Base-by-base conservation (phyloP, 2,888 invertebrate species). In the Frankliniella fusca region DNA sequence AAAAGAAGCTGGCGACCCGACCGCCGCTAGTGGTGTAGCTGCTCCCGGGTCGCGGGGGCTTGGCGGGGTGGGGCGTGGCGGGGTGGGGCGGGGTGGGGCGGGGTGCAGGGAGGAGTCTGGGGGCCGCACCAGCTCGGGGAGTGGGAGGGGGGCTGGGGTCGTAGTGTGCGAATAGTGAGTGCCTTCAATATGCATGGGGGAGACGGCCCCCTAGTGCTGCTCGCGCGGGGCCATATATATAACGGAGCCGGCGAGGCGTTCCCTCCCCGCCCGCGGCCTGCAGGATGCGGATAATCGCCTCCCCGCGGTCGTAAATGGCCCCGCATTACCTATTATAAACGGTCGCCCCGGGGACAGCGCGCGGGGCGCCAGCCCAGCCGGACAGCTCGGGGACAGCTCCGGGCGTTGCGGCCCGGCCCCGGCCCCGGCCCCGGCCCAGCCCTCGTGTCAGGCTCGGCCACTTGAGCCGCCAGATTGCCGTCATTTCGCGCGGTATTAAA, bases 281-380 rank as follows among this genome's bases (percentile, higher is more conserved):
- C 18, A 61, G 61, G 61, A 61, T 61, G 15, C 10, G 70, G 70
- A 76, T 76, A 76, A 76, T 76, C 70, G 70, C 12, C 70, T 27
- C 70, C 70, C 23, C 27, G 61, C 23, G 70, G 70, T 76, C 27
- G 12, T 76, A 27, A 76, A 76, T 76, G 70, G 70, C 23, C 27
- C 38, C 70, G 27, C 70, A 76, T 76, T 76, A 76, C 27, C 27
- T 27, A 76, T 76, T 27, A 76, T 76, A 76, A 76, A 70, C 70
- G 70, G 70, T 23, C n/a, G 11, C 54, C 54, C 5, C 15, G 54
- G 12, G 54, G 54, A 54, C 54, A 18, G 15, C n/a, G n/a, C n/a
- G n/a, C n/a, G n/a, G 12, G 12, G 15, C 61, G 61, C 18, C 15
- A 7, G n/a, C n/a, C n/a, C n/a, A n/a, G 38, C 38, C 3, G 38